Base-by-base conservation (phyloP, 2,888 invertebrate genomes). In the Sarcophaga subvicina region DNA sequence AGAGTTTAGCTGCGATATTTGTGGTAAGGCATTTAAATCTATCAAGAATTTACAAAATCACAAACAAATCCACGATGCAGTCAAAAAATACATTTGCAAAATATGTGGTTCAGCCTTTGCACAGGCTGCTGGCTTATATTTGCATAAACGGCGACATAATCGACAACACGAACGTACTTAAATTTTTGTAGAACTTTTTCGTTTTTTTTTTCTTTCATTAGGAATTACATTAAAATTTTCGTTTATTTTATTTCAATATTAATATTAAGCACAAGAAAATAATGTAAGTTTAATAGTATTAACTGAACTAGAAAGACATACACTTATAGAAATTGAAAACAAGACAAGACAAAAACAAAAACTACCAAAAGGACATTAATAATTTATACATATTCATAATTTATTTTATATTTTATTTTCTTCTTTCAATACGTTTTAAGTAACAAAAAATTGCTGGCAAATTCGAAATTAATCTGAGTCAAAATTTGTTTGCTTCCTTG, bases 51-150 rank as follows among this genome's bases (percentile, higher is more conserved):
- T 93, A 37, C 90, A 92, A 79, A 93, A 93, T 83, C 93, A 93
- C 81, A 92, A 92, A 75, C 93, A 93, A 88, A 91, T 93, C 59
- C 92, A 93, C 75, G 93, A 92, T 69, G 91, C 90, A 49, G 89
- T 93, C 20, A 93, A 93, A 85, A 91, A 91, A 79, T 93, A 93
- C 76, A 90, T 93, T 71, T 93, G 92, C 85, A 92, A 92, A 88
- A 91, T 93, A 75, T 93, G 92, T 82, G 93, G 92, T 17, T 93
- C 93, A 45, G 93, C 93, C 62, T 93, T 93, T 87, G 92, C 92
- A 49, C 92, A 93, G 81, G 93, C 93, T 14, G 92, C 92, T 47
- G 92, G 92, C 25, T 90, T 93, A 49, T 93, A 93, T 89, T 90
- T 93, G 49, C 92, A 93, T 85, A 93, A 92, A 85, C 89, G 92